Evolutionary conservation across 2,888 invertebrate species (phyloP), one percentile per base, ranked within the genome.

Genomic region (Euzophera pinguis): DNA sequence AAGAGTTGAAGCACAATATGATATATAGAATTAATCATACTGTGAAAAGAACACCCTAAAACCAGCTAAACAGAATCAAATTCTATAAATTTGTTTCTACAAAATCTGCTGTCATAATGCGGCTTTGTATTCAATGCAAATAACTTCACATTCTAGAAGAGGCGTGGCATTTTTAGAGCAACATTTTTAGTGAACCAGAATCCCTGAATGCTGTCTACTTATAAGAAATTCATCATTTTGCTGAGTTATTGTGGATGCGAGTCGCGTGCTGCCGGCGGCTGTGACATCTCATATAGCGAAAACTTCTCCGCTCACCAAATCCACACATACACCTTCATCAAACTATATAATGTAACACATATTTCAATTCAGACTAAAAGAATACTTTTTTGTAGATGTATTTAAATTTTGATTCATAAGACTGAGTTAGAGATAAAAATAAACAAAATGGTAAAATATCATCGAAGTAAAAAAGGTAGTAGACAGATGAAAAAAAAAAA

Each of bases 221-320:
- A 49, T 57, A 53, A 47, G 55, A 56, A 62, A 65, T 62, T 58
- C 62, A 63, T 61, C 62, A 63, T 56, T 57, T 43, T 9, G 52
- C 56, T 34, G 35, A 48, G 27, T 27, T 54, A 60, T 68, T 64
- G 60, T 54, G 55, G 14, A 64, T 66, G 60, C 69, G 47, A 54
- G 50, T 17, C 59, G 61, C 63, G 67, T 57, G 43, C 52, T 47
- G 45, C 56, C 55, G 52, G 53, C 53, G 47, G 54, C 53, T 48
- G 48, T 13, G 48, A 48, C 48, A 48, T 42, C 55, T 53, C 52
- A 50, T 56, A 55, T 54, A 57, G 54, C 53, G 38, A 58, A 58
- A 56, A 56, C 56, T 56, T 52, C 37, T 42, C 9, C 45, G 43
- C 52, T 47, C 22, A 13, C 38, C 13, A 22, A 22, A 37, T 17